Percentiles rank a stretch among this genome's conserved stretches.
Conservation (phyloP, 2,888 invertebrate species). For the Ophion obscuratus region DNA sequence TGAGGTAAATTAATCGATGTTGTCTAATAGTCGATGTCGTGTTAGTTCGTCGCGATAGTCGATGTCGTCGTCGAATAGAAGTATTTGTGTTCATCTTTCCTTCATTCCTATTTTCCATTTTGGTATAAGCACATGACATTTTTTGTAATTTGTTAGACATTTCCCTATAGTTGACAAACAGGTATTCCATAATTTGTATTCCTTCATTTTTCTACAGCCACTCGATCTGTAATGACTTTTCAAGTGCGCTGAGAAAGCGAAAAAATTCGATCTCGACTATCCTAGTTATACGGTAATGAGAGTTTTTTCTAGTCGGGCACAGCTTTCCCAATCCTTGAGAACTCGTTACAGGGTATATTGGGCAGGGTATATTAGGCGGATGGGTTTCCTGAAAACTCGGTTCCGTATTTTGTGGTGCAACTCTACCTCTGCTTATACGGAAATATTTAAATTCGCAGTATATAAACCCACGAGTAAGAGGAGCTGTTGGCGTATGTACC, state of each 20-base stretch:
- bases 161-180: too few relatives aligned
- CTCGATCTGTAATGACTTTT: slow-evolving; percentile 5
- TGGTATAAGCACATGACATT: neutral
- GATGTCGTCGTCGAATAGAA: neutral
- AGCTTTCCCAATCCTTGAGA: slow-evolving; percentile 71
- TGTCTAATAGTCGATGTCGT: slow-evolving; percentile 17
- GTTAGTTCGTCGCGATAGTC: slow-evolving; percentile 11
- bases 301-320: slow-evolving; percentile 35
- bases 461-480: slow-evolving; percentile 16
- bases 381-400: slow-evolving; percentile 77
- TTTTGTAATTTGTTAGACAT: neutral
- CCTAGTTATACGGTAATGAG: slow-evolving; percentile 48
- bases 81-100: slow-evolving; percentile 9
- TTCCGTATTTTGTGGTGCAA: slow-evolving; percentile 70
- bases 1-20: slow-evolving; percentile 77
- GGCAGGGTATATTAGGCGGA: too few relatives aligned
- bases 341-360: slow-evolving; percentile 73
- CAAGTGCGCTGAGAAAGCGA: slow-evolving; percentile 12
- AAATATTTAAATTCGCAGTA: slow-evolving; percentile 19
- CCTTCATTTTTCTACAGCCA: neutral
- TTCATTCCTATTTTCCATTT: neutral
- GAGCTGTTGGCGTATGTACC: slow-evolving; percentile 29
- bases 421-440: slow-evolving; percentile 15
- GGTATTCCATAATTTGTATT: too few relatives aligned
- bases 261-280: slow-evolving; percentile 26